Evolutionary conservation across 2,113 vertebrate genomes (phyloP).

Genomic region (Corvus moneduloides): DNA sequence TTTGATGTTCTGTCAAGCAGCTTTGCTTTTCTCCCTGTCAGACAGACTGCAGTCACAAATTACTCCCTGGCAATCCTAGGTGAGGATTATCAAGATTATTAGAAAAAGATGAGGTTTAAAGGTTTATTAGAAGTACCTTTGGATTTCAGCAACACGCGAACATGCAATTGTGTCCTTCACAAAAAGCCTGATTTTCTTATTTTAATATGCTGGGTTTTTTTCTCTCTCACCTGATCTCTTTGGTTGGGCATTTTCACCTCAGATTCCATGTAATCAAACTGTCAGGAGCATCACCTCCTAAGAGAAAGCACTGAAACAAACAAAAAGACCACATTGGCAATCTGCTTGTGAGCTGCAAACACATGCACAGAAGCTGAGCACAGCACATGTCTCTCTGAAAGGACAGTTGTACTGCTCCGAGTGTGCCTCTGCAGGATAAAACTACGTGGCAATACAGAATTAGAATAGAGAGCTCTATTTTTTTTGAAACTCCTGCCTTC

Average conservation of each 20-base stretch:
- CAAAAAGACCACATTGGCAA: not conserved
- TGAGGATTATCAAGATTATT: constrained; percentile 22
- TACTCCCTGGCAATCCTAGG: not conserved
- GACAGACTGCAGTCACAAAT: not conserved
- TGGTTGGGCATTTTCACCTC: not conserved
- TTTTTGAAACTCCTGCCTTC: not conserved
- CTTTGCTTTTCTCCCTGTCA: not conserved
- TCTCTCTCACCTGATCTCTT: not conserved
- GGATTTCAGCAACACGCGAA: not conserved
- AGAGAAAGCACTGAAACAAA: not conserved
- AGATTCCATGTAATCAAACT: not conserved
- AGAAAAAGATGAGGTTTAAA: constrained; percentile 9
- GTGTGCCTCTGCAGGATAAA: not conserved
- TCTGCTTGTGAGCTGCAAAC: constrained; percentile 1
- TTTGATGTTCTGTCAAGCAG: constrained; percentile 28
- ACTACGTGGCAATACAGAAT: not conserved
- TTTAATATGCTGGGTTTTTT: not conserved
- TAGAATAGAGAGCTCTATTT: not conserved
- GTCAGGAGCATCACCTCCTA: not conserved
- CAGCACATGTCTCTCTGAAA: not conserved
- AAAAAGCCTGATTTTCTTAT: not conserved
- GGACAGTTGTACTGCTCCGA: not conserved
- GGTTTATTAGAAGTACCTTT: not conserved
- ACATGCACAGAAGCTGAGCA: not conserved
- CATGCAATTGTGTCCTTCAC: not conserved